Percentiles rank a stretch among this genome's conserved stretches.
These are phyloP conservation scores for Artemia sinica DNA, from an alignment of 2,888 invertebrate species.

Conservation along the genomic window DNA sequence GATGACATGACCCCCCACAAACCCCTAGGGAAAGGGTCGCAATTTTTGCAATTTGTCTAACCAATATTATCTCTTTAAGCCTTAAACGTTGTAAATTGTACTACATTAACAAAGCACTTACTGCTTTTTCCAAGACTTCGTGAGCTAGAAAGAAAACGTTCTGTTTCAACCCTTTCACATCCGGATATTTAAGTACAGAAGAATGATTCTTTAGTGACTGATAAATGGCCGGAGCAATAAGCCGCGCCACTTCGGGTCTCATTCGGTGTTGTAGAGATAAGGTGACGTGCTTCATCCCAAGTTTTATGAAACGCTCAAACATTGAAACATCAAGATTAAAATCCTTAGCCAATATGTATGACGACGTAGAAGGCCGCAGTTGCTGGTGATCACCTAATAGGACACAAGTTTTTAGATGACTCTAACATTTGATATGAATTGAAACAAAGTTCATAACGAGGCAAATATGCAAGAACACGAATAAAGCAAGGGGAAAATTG, in stretches of 20 bases:
- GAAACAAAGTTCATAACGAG: too few species aligned
- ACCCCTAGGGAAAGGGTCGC: too few species aligned
- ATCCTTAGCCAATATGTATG: constrained; percentile 33
- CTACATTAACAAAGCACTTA: constrained; percentile 26
- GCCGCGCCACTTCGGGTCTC: constrained; percentile 36
- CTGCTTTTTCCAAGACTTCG: constrained; percentile 39
- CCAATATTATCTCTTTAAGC: too few species aligned
- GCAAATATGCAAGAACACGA: too few species aligned
- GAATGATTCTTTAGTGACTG: constrained; percentile 27
- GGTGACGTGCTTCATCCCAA: constrained; percentile 32
- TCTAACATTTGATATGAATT: too few species aligned
- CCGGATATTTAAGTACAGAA: constrained; percentile 39
- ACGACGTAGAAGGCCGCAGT: constrained; percentile 36
- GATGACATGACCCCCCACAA: too few species aligned
- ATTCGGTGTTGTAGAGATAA: constrained; percentile 38
- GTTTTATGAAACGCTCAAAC: constrained; percentile 38
- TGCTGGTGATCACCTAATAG: constrained; percentile 37
- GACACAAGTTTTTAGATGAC: background rate
- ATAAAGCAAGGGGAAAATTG: too few species aligned
- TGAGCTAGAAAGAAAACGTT: constrained; percentile 53
- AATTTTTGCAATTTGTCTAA: too few species aligned
- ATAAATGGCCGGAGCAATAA: constrained; percentile 37
- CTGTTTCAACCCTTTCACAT: constrained; percentile 42
- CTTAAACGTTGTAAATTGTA: too few species aligned
- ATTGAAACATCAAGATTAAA: constrained; percentile 37